Evolutionary conservation across 2,888 invertebrate genomes (phyloP), one percentile per base, ranked within the genome.

Genomic region (Pristionchus maxplancki): DNA sequence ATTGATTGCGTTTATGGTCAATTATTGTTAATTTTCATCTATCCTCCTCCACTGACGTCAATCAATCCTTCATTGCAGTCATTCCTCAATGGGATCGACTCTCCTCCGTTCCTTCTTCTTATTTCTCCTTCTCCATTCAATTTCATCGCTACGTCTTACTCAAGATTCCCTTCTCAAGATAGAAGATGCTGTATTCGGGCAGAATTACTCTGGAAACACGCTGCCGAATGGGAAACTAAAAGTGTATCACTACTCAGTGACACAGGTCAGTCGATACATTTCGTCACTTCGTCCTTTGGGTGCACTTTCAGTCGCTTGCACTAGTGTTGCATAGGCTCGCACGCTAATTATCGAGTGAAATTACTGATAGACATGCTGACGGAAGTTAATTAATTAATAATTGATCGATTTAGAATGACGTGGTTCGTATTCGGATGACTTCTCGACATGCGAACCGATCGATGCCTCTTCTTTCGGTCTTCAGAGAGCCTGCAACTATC

Each of bases 381-480:
- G 20, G 24, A 50, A 28, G 50, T 31, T 50, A 40, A 5, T 31
- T 40, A 74, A 40, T 6, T 5, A 28, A 9, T 40, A 74, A 40
- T 74, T 24, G 20, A 28, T 6, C 44, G 28, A 24, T 71, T 48
- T 11, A 88, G 88, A 58, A 88, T 58, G 78, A 78, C 37, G 89
- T 88, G 17, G 87, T 89, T 62, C 74, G 89, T 24, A 67, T 89
- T 31, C 53, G 71, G 13, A 74, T 89, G 50, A 40, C 34, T 28
- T 88, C 88, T 34, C 48, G 40, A 2, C 31, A 89, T n/a, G 88
- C 89, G 5, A 81, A 71, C 40, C 34, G 11, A 37, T 67, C 58
- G 24, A 81, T 50, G n/a, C 90, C 92, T 0, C 85, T 92, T 13
- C 89, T 92, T 6, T 90, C 90, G 15, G 92, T 92, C 0, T 92